A percentile compares a stretch with the other conserved stretches of the same genome.
Evolutionary conservation across 2,113 vertebrate species (phyloP).

Genomic region (Pedionomus torquatus): DNA sequence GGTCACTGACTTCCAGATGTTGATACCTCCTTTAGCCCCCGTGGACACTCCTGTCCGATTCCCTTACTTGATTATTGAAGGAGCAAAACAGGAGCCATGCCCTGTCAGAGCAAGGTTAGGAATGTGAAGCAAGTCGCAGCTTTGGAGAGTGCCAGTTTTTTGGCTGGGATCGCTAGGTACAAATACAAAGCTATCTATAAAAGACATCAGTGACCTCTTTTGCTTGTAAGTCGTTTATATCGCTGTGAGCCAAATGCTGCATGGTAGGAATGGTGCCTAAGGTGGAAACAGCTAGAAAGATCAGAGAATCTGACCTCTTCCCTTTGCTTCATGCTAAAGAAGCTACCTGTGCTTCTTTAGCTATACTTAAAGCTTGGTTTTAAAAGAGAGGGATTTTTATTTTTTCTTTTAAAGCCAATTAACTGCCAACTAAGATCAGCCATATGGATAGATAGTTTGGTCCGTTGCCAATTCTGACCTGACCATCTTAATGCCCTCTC

Average conservation of each 20-base stretch:
- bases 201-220: not conserved
- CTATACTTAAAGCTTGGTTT: not conserved
- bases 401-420: not conserved
- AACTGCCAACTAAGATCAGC: not conserved
- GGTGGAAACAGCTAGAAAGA: not conserved
- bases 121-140: not conserved
- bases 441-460: not conserved
- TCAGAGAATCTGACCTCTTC: not conserved
- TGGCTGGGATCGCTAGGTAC: not conserved
- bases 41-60: not conserved
- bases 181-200: not conserved
- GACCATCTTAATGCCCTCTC: not conserved
- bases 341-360: not conserved
- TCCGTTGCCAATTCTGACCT: not conserved
- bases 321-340: not conserved
- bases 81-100: not conserved
- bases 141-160: not conserved
- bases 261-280: not conserved
- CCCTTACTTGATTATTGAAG: not conserved
- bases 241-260: not conserved
- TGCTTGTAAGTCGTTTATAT: not conserved
- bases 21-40: not conserved
- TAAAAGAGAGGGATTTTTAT: not conserved
- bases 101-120: not conserved
- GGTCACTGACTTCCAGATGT: not conserved